Evolutionary conservation across 2,113 vertebrate species (phyloP).

Genomic region (Vulpes vulpes): DNA sequence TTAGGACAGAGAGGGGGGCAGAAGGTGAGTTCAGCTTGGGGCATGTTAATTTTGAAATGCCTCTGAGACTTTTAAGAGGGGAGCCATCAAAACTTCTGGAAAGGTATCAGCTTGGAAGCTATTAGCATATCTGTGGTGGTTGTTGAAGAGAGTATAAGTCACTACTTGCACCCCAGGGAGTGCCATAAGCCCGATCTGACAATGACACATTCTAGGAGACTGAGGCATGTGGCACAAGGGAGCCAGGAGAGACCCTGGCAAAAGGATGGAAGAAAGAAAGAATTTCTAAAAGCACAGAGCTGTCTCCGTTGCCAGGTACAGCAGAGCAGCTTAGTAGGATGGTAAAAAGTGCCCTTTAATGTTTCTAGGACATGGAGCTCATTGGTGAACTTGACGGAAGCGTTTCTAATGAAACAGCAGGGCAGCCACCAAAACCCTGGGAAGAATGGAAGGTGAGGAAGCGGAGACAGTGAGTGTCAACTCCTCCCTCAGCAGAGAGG

Average conservation of each 20-base stretch:
- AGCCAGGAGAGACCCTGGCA: not conserved
- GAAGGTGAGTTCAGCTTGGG: not conserved
- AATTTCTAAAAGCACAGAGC: not conserved
- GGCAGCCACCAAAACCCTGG: not conserved
- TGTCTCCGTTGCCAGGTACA: not conserved
- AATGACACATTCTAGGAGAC: not conserved
- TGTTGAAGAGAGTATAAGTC: not conserved
- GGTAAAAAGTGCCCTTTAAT: not conserved
- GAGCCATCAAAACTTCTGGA: not conserved
- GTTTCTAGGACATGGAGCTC: not conserved
- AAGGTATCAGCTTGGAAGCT: not conserved
- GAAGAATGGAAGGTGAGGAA: not conserved
- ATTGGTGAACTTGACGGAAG: not conserved
- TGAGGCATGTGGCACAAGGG: not conserved
- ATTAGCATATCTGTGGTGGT: not conserved
- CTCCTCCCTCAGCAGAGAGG: not conserved
- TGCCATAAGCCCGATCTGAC: not conserved
- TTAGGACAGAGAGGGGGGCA: not conserved
- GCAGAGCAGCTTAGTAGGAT: not conserved
- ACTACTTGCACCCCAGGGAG: not conserved
- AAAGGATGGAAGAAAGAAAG: not conserved
- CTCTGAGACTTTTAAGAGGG: not conserved
- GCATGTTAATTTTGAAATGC: not conserved
- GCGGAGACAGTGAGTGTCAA: not conserved
- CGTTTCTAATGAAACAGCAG: not conserved